Evolutionary conservation across 2,797 vertebrate species (phyloP).

Genomic region (Fistularia commersonii): DNA sequence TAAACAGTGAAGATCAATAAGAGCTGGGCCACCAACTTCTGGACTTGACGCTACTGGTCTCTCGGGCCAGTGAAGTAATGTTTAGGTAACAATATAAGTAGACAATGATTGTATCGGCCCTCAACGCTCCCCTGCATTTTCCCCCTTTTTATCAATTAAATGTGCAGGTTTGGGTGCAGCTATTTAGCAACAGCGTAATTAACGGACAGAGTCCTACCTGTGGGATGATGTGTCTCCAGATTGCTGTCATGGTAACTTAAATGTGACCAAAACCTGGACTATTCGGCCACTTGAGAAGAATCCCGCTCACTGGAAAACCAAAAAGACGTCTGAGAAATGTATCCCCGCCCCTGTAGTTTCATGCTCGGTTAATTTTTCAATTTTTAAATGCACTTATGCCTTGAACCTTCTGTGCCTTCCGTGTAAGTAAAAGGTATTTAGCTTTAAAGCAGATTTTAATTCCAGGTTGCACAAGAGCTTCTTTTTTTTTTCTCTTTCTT

Average conservation of each 20-base stretch:
- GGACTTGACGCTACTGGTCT: conserved; percentile 8
- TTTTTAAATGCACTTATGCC: conserved; percentile 74
- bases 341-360: conserved; percentile 50
- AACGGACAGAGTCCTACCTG: no score
- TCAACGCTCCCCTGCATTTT: background rate
- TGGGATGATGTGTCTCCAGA: no score
- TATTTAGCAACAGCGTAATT: no score
- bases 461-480: conserved; percentile 76
- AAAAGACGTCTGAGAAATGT: conserved; percentile 25
- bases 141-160: background rate
- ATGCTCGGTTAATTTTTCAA: conserved; percentile 38
- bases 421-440: conserved; percentile 82
- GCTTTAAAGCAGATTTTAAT: no score
- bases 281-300: no score
- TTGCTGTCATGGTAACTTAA: no score
- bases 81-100: background rate
- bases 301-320: conserved; percentile 30
- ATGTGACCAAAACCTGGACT: no score
- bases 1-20: no score
- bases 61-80: conserved; percentile 4
- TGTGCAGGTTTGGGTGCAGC: no score
- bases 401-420: conserved; percentile 92
- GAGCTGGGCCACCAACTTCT: background rate
- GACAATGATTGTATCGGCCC: background rate
- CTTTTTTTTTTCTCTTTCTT: conserved; percentile 68